Conservation (phyloP, 2,113 vertebrate species). For the Pionites leucogaster region DNA sequence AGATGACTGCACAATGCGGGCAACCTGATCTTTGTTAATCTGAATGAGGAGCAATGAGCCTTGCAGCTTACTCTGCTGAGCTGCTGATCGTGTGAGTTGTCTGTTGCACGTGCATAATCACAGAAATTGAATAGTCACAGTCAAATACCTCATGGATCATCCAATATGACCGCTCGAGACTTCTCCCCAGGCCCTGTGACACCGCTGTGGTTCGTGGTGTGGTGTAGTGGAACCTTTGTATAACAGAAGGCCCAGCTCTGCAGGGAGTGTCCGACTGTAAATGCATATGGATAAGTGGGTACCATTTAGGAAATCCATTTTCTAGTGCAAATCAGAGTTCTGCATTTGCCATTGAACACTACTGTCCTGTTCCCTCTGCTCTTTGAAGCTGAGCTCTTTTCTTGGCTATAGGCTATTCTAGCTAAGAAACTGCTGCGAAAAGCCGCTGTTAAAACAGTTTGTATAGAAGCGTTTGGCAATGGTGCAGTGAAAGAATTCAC, state of each 20-base stretch:
- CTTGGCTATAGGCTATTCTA: neutral
- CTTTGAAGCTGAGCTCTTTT: neutral
- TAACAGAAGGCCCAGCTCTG: neutral
- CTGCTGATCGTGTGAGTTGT: neutral
- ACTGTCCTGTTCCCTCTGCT: neutral
- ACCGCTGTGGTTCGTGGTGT: neutral
- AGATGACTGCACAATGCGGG: neutral
- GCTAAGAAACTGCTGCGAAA: neutral
- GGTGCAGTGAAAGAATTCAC: neutral
- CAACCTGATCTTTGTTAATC: neutral
- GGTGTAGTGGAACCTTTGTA: no score
- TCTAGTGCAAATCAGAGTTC: neutral
- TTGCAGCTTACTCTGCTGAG: neutral
- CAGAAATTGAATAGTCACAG: neutral
- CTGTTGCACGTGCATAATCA: accelerated
- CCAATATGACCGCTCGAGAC: accelerated
- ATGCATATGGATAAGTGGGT: no score
- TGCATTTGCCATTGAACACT: neutral
- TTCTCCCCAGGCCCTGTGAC: neutral
- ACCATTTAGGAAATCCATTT: neutral
- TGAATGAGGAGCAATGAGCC: neutral
- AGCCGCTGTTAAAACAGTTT: neutral
- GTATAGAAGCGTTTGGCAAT: neutral
- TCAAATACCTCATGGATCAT: neutral
- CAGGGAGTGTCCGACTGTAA: no score